Evolutionary conservation across 2,113 vertebrate species (phyloP), one percentile per base, ranked within the genome.

Genomic region (Columba janthina): DNA sequence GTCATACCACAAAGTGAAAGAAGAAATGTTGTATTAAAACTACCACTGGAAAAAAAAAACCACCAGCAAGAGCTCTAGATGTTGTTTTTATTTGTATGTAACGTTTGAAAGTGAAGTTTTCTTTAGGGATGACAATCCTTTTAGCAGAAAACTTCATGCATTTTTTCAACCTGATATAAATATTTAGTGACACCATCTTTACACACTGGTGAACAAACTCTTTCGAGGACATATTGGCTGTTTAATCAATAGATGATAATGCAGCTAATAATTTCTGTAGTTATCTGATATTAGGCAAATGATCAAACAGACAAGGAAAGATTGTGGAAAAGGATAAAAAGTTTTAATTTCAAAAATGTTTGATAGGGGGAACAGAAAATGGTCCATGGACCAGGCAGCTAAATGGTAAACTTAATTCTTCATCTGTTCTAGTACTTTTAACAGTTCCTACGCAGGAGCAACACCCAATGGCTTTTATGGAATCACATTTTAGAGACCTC

Each of bases 351-450:
- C 17, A 51, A 29, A 88, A 53, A 25, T 78, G 5, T 51, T 89
- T 58, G 34, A 17, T 2, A 1, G 6, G 42, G 6, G 15, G 25
- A 77, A 56, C 15, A 54, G 70, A 67, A 82, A 69, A 75, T 10
- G 0, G 6, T 82, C 66, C 53, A 44, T 48, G 71, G 57, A 51
- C 17, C 26, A 85, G 74, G 53, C 58, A 94, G 85, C 66, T 72
- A 90, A 93, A 61, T 48, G 82, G 82, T 79, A 88, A 95, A 64
- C 51, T 66, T 78, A 69, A 85, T 72, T 75, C 66, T 84, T 67
- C 91, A 79, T 83, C 86, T 94, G 75, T 78, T 93, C 62, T 34
- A 34, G 74, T 71, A 75, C 44, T 85, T 89, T 17, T 19, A 88
- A 69, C 40, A 88, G 50, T 78, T 88, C 65, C 44, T 70, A 53